These are phyloP conservation scores for Orcinus orca DNA, from an alignment of 2,113 vertebrate species.

Conservation along the genomic window DNA sequence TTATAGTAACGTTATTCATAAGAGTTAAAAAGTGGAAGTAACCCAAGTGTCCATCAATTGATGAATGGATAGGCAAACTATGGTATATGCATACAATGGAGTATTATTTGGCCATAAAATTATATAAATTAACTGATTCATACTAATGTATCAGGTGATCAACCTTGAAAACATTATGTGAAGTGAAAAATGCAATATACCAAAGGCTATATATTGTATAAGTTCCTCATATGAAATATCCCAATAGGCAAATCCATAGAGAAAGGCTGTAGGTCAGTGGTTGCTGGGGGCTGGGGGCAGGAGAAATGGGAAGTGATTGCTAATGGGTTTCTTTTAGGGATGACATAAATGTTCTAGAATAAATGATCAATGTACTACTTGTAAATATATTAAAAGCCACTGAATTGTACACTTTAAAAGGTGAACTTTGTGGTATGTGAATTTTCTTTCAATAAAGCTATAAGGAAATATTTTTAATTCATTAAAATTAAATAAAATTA, in stretches of 20 bases:
- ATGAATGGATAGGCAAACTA: slow-evolving; percentile 11
- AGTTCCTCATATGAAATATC: not conserved
- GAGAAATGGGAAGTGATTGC: not conserved
- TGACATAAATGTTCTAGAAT: slow-evolving; percentile 8
- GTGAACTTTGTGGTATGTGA: not conserved
- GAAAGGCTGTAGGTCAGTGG: not conserved
- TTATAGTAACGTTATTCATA: not conserved
- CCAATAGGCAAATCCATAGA: not conserved
- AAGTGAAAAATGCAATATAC: not conserved
- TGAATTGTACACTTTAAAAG: not conserved
- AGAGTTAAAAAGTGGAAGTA: not conserved
- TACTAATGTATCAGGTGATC: not conserved
- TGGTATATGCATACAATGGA: not conserved
- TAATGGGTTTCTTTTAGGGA: not conserved
- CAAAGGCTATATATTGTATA: not conserved
- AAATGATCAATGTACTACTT: not conserved
- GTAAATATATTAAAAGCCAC: slow-evolving; percentile 3
- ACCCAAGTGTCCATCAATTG: not conserved
- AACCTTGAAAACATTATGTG: not conserved
- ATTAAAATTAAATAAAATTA: not conserved
- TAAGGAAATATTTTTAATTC: slow-evolving; percentile 27
- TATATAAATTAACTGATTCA: not conserved
- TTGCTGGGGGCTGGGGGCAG: not conserved
- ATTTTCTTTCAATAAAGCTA: not conserved
- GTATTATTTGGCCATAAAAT: not conserved